Evolutionary conservation across 2,113 vertebrate species (phyloP), one percentile per base, ranked within the genome.

Genomic region (Penelope pileata): DNA sequence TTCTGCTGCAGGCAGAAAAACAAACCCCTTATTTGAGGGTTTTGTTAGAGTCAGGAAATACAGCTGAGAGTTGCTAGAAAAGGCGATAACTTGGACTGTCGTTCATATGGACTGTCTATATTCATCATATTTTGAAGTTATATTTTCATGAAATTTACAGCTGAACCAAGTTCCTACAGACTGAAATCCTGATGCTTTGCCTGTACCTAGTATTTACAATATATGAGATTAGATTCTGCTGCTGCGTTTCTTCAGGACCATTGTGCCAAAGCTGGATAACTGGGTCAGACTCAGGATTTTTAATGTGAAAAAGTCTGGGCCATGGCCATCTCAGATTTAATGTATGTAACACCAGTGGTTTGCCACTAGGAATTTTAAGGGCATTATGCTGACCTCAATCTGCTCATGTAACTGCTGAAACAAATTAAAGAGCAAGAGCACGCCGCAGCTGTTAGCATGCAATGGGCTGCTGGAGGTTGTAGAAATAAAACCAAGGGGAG

Each of bases 341-440:
- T 43, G 66, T 51, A 51, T 1, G 0, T 81, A 78, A 88, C 51
- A 64, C 60, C 24, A 78, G 47, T 0, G 11, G 83, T 86, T 93
- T 93, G 64, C 64, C 73, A 83, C 47, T 72, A 72, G 64, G 51
- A 93, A 72, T 90, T 95, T 68, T 1, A 15, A 95, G 64, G 73
- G 51, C 73, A 86, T 86, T 88, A 80, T 54, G 22, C 26, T 95
- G 87, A 90, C 96, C 90, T 91, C 90, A 90, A 80, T 96, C 91
- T 95, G 67, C 72, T 94, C 91, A 88, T 4, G 5, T 78, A 91
- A 80, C 42, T 58, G 27, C 59, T 67, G 75, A 90, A 94, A 67
- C 72, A 73, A 92, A 80, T 92, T 89, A 94, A 91, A 94, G 63
- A 83, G 68, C 32, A 70, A 27, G 76, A 90, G 51, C 75, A n/a